phyloP scores from a whole-genome alignment of 1,140 invertebrate genomes.

The Chelonus insularis region DNA sequence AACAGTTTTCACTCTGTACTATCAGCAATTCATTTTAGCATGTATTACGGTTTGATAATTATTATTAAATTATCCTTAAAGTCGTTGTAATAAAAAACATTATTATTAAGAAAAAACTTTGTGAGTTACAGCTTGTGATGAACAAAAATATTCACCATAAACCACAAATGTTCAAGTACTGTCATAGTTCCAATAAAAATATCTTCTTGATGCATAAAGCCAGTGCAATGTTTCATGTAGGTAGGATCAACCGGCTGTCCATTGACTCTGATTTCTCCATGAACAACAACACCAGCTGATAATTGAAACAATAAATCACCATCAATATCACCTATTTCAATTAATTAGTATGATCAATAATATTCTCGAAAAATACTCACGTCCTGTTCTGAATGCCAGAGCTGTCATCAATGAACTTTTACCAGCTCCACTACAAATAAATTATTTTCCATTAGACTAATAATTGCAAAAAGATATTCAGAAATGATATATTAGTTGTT shows the following conservation, averaged over 20 bases:
- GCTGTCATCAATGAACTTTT: conserved; percentile 94
- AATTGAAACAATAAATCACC: conserved; percentile 30
- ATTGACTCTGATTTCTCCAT: conserved; percentile 78
- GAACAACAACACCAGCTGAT: conserved; percentile 68
- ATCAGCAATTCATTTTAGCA: no score
- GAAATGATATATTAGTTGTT: no score
- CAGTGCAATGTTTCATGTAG: conserved; percentile 80
- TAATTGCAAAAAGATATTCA: no score
- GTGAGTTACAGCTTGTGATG: no score
- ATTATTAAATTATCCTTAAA: background rate
- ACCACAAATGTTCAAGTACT: conserved; percentile 85
- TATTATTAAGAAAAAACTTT: no score
- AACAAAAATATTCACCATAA: conserved; percentile 69
- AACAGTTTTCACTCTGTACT: background rate
- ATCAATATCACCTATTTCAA: background rate
- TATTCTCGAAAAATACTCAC: conserved; percentile 53
- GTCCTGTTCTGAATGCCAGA: conserved; percentile 74
- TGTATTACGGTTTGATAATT: no score
- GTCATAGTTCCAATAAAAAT: conserved; percentile 86
- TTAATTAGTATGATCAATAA: background rate
- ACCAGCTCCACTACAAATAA: conserved; percentile 81
- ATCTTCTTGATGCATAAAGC: conserved; percentile 94
- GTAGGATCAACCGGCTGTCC: conserved; percentile 65
- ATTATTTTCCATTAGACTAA: no score
- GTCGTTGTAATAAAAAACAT: no score